Percentiles rank a stretch among this genome's conserved stretches.
These are phyloP conservation scores for Synaphobranchus kaupii DNA, from an alignment of 2,797 vertebrate species.

Conservation along the genomic window DNA sequence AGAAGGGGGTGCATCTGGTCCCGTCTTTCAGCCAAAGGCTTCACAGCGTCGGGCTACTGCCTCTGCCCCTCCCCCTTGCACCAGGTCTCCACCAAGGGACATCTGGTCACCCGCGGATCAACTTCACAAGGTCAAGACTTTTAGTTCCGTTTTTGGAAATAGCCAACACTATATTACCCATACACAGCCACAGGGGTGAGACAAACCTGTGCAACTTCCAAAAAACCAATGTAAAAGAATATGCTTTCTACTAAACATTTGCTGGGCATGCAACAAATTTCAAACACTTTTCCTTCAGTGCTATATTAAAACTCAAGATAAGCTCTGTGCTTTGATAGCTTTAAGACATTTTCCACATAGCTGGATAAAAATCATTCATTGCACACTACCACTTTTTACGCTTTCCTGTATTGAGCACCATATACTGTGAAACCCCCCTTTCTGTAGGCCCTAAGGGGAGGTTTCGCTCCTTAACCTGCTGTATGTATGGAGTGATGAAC, in stretches of 20 bases:
- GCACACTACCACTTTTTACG: neutral
- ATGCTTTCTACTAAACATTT: neutral
- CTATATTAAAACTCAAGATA: neutral
- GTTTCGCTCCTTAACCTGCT: neutral
- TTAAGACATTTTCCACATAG: neutral
- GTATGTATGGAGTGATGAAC: neutral
- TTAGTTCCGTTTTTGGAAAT: neutral
- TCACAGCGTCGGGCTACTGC: conserved; percentile 5
- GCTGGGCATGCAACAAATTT: neutral
- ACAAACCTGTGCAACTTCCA: neutral
- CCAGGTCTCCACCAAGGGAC: neutral
- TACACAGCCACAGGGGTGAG: neutral
- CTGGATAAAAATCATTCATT: neutral
- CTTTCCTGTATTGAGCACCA: neutral
- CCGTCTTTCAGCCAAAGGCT: conserved; percentile 17
- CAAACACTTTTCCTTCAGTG: neutral
- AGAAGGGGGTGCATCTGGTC: neutral
- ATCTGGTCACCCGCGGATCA: neutral
- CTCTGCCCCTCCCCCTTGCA: neutral
- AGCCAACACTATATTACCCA: neutral
- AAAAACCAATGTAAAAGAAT: neutral
- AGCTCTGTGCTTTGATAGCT: neutral
- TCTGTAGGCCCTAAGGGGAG: neutral
- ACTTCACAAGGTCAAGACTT: neutral
- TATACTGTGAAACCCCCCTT: neutral